Conservation (phyloP, 1,140 invertebrate genomes). For the Zaprionus tsacasi region DNA sequence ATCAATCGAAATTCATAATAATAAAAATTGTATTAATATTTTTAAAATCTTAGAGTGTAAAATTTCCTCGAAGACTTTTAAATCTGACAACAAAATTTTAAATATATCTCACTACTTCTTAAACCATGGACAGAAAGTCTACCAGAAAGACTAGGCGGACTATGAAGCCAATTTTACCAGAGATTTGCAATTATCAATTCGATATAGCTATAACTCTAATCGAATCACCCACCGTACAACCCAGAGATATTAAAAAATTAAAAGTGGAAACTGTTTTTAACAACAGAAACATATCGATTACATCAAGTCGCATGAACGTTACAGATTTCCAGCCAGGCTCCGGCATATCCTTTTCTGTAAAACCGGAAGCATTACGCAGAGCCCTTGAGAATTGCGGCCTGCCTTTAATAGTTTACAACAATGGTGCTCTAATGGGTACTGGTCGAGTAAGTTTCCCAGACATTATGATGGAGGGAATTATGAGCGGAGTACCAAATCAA, state of each 20-base stretch:
- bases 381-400: conserved; percentile 10
- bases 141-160: background rate
- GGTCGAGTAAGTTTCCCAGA: conserved; percentile 4
- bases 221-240: background rate
- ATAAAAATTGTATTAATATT: conserved; percentile 16
- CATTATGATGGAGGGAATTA: background rate
- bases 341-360: background rate
- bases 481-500: background rate
- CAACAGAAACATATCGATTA: background rate
- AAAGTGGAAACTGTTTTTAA: conserved; percentile 1
- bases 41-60: conserved; percentile 11
- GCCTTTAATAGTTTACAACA: conserved; percentile 12
- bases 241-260: background rate
- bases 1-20: conserved; percentile 5
- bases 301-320: conserved; percentile 14
- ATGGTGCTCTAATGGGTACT: background rate
- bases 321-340: background rate
- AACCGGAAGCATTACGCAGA: background rate
- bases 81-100: background rate
- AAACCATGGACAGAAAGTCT: background rate
- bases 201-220: conserved; percentile 42
- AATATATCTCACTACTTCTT: background rate
- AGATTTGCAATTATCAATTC: conserved; percentile 38
- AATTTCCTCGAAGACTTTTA: conserved; percentile 6
- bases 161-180: background rate